Evolutionary conservation across 2,113 vertebrate species (phyloP), one percentile per base, ranked within the genome.

Genomic region (Sinocyclocheilus rhinocerous): DNA sequence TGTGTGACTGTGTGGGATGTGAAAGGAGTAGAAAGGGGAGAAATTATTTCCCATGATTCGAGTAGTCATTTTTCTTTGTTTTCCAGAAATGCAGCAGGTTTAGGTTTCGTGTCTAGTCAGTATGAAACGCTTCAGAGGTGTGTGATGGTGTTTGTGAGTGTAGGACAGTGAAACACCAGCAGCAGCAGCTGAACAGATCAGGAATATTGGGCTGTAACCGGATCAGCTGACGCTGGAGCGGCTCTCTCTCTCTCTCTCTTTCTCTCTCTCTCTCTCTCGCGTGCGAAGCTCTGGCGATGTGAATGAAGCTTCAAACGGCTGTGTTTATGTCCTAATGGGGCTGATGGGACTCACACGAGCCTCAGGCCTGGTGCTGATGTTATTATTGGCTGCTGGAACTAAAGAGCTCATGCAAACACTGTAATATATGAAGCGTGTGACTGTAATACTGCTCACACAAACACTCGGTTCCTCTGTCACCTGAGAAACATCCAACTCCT

Each of bases 281-380:
- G 92, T 95, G 94, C 92, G 88, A 95, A 93, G 92, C 79, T 89
- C 90, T 91, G 87, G 93, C 90, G 90, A 91, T 50, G n/a, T 26
- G 73, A 76, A 76, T 76, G 26, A 55, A 77, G 92, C 90, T 87
- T 90, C 90, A 91, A 91, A 90, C 92, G 90, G 84, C 88, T 92
- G 92, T 91, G 92, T 93, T 94, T 92, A 91, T 92, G 92, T 91
- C 90, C 91, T 93, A 95, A 94, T 90, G 90, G 88, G 88, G 90
- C 88, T 89, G 91, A 93, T 93, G 92, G 87, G 87, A 94, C 92
- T 67, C 63, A 33, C 65, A 69, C 26, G 20, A 22, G 55, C 20
- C 55, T 59, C 55, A 0, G 20, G 7, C 55, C 20, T 59, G 55
- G 6, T 0, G 7, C 65, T 69, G 15, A 69, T 69, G 29, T 69